These are phyloP conservation scores for Ardeotis arabs DNA, from an alignment of 2,113 vertebrate species.

Conservation along the genomic window DNA sequence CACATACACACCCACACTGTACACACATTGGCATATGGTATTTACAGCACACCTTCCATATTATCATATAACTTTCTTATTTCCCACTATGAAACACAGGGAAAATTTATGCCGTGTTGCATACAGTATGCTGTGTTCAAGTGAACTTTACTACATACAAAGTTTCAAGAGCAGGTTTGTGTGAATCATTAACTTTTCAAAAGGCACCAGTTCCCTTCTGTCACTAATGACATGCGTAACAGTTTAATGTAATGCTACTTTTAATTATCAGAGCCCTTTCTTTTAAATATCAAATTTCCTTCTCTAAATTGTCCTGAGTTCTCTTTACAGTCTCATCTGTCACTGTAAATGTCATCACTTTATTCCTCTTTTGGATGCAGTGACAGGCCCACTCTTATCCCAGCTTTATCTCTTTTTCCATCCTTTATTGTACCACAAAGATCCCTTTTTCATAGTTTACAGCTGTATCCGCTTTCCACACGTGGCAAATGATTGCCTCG, in stretches of 20 bases:
- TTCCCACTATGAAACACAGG: slow-evolving; percentile 45
- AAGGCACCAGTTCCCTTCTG: slow-evolving; percentile 76
- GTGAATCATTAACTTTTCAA: slow-evolving; percentile 85
- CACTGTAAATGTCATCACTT: slow-evolving; percentile 96
- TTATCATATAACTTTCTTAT: slow-evolving; percentile 64
- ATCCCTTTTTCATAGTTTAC: slow-evolving; percentile 86
- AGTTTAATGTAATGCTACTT: slow-evolving; percentile 87
- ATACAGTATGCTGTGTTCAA: slow-evolving; percentile 53
- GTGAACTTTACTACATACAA: slow-evolving; percentile 66
- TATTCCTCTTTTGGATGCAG: slow-evolving; percentile 83
- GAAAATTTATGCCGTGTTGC: slow-evolving; percentile 48
- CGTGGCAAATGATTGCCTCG: slow-evolving; percentile 95
- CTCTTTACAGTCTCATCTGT: slow-evolving; percentile 91
- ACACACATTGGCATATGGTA: slow-evolving; percentile 67
- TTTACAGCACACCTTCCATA: slow-evolving; percentile 67
- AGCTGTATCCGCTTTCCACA: slow-evolving; percentile 96
- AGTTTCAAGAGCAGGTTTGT: slow-evolving; percentile 73
- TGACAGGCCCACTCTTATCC: slow-evolving; percentile 91
- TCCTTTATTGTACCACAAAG: slow-evolving; percentile 92
- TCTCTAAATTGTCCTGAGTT: slow-evolving; percentile 85
- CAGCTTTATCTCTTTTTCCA: slow-evolving; percentile 91
- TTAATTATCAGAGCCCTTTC: slow-evolving; percentile 91
- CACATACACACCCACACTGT: slow-evolving; percentile 58
- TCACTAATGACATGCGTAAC: slow-evolving; percentile 86
- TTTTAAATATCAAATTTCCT: slow-evolving; percentile 94